Conservation (phyloP, 64 coral and sea anemone species). For the Porites australiensis region DNA sequence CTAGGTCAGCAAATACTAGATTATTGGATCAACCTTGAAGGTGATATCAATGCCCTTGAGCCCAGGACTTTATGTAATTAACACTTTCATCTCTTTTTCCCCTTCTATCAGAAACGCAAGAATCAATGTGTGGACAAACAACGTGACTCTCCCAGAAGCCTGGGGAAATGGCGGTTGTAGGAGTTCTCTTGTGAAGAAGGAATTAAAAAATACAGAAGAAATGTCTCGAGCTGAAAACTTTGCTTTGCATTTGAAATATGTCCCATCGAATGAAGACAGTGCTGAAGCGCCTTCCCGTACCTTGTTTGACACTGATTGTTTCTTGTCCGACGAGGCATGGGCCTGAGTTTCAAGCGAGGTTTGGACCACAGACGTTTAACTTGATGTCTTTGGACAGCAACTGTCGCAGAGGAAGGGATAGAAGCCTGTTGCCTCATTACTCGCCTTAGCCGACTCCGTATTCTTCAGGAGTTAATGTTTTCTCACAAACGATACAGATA, state of each 20-base stretch:
- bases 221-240: neutral
- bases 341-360: neutral
- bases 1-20: neutral
- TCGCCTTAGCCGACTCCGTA: neutral
- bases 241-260: neutral
- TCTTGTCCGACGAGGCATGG: neutral
- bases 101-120: neutral
- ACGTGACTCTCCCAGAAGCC: neutral
- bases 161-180: constrained; percentile 48
- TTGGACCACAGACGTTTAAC: no score
- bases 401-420: neutral
- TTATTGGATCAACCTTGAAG: neutral
- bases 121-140: constrained; percentile 6
- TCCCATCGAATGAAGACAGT: neutral
- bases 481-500: neutral
- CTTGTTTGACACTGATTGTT: neutral
- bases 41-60: constrained; percentile 29
- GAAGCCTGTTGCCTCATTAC: constrained; percentile 18
- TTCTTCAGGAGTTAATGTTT: constrained; percentile 22
- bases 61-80: neutral
- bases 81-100: neutral
- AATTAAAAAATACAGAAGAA: neutral
- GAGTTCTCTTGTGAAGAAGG: neutral
- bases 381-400: constrained; percentile 29
- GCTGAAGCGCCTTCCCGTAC: constrained; percentile 1